Conservation (phyloP, 2,888 invertebrate genomes). For the Drosophila mulleri region DNA sequence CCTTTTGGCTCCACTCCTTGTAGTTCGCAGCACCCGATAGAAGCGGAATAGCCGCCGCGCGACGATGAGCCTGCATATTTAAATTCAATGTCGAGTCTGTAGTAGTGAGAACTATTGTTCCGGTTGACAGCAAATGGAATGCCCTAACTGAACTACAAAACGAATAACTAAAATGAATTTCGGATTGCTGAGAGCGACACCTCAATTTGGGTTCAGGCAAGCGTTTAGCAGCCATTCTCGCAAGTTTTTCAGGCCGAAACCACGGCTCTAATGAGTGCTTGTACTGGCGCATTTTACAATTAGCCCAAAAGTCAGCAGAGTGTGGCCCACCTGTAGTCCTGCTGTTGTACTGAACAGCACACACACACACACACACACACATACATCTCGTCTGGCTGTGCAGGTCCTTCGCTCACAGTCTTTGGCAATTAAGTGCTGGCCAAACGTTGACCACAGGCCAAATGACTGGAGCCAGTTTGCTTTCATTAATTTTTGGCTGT, state of each 20-base stretch:
- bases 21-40: conserved; percentile 33
- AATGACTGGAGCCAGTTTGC: conserved; percentile 82
- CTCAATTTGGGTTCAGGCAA: conserved; percentile 38
- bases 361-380: conserved; percentile 26
- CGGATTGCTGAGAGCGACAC: conserved; percentile 31
- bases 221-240: conserved; percentile 49
- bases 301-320: conserved; percentile 72
- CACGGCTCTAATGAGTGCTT: conserved; percentile 71
- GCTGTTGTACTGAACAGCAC: conserved; percentile 20
- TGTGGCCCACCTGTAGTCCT: conserved; percentile 65
- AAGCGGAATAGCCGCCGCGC: conserved; percentile 7
- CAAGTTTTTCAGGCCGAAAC: conserved; percentile 70
- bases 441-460: conserved; percentile 80
- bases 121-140: conserved; percentile 17
- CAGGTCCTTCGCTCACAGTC: conserved; percentile 54
- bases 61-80: conserved; percentile 34
- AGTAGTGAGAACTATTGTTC: not conserved
- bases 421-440: conserved; percentile 81
- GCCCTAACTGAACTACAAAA: conserved; percentile 6
- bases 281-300: conserved; percentile 69
- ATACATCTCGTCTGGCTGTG: conserved; percentile 20
- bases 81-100: not conserved
- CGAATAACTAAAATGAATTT: not conserved
- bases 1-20: conserved; percentile 43
- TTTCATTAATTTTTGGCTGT: conserved; percentile 83